Base-by-base conservation (phyloP, 2,113 vertebrate species). In the Balaenoptera acutorostrata region DNA sequence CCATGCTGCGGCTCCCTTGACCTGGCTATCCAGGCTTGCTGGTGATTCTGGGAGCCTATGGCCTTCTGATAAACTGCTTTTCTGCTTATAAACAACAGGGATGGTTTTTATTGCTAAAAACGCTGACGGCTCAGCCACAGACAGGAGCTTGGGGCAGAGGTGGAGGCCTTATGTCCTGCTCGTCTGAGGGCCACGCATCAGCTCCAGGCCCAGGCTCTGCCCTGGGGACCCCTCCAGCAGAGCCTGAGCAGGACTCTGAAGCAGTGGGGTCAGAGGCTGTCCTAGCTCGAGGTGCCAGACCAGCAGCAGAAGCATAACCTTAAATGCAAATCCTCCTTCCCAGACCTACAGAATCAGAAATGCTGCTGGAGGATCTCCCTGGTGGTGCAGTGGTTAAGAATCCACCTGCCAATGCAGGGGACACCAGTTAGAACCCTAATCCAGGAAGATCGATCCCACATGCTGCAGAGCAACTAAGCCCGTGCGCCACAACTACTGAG, bases 201-300 rank as follows among this genome's bases (percentile, higher is more conserved):
- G 63, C 69, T 63, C 49, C 21, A 61, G 82, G 59, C 9, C 31
- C 33, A 29, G 33, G 29, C 23, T 88, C 52, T 23, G 41, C 21
- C 46, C 2, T 21, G 33, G 31, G 10, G 8, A 14, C 69, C 63
- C 61, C 39, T 7, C 5, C n/a, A 39, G n/a, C 44, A 44, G 31
- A 36, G 29, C n/a, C 36, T 17, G 29, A 52, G 27, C 36, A 39
- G 33, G 23, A 74, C 41, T 14, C 66, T 5, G 12, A 64, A 17
- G 7, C 0, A 0, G 3, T 55, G 29, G 15, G n/a, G 12, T 2
- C 20, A 18, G 36, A 36, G 33, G 14, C 46, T 52, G 49, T 52
- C 49, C 49, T 52, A 52, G 49, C 49, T 52, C 49, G 49, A 52
- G 49, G 49, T 52, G 49, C 49, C 49, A 52, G 41, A 44, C 57